Evolutionary conservation across 2,113 vertebrate species (phyloP), one percentile per base, ranked within the genome.

Genomic region (Panurus biarmicus): DNA sequence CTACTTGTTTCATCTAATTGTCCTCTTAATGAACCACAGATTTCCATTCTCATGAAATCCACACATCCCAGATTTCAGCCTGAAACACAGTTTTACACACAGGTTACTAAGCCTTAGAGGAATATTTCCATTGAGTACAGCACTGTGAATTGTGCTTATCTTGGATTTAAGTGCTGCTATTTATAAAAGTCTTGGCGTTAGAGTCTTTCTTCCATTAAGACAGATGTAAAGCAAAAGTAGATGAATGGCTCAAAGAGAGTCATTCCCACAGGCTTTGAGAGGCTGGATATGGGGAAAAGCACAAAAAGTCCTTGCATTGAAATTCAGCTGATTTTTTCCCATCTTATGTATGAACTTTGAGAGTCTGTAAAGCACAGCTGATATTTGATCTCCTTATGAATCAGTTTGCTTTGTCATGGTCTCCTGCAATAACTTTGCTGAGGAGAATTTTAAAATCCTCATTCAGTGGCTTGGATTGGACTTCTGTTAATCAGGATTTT

Each of bases 91-190:
- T 78, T 93, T 87, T 47, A 61, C 60, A 45, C 23, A 21, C 84
- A 62, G 60, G 54, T 95, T 87, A 33, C 35, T 73, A 83, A 89
- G 38, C 77, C 66, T 69, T 66, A 44, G 54, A 82, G 58, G 69
- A 50, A 42, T 44, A 61, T 17, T 94, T 38, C 35, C 51, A 29
- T 58, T 87, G 71, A 77, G 76, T 53, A 25, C 53, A 78, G 58
- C 11, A 33, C 40, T 45, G 53, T 90, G 83, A 87, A 61, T 60
- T 61, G 65, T 86, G n/a, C 73, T 96, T 60, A 29, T 67, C 69
- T 78, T 86, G 83, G 76, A 62, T 94, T 92, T 95, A 81, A 92
- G 80, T 81, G 73, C 83, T 86, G 65, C 76, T 92, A 53, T 90
- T 90, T 87, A 56, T 84, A 66, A 72, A 96, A 79, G 74, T 82